Base-by-base conservation (phyloP, 37 sponge, comb jelly and placozoan species). In the Spongilla lacustris region DNA sequence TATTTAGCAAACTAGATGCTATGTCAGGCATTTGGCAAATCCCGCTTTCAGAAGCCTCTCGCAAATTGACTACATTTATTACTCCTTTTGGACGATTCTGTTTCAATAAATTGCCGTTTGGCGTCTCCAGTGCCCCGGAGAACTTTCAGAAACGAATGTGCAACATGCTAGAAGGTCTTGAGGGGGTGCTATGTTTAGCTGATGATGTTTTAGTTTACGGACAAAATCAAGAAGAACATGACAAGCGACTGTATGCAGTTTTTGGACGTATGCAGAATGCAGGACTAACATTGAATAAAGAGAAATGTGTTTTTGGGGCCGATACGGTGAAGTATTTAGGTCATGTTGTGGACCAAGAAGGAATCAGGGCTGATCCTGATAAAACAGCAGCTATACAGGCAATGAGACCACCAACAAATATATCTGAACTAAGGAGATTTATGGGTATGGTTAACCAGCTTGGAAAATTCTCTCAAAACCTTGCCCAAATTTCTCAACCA, bases 61-160 rank as follows among this genome's bases (percentile, higher is more conserved):
- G n/a, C 14, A 28, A 37, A n/a, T n/a, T n/a, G n/a, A n/a, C n/a
- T n/a, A n/a, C n/a, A n/a, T n/a, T n/a, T n/a, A n/a, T n/a, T n/a
- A n/a, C n/a, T n/a, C n/a, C n/a, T n/a, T n/a, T n/a, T n/a, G n/a
- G n/a, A n/a, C n/a, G n/a, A n/a, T n/a, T n/a, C n/a, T n/a, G n/a
- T n/a, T n/a, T n/a, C n/a, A 85, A 85, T 50, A 85, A 78, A 33
- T 24, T 85, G 49, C 86, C 86, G 9, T 85, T 85, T 77, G 86
- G 86, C 66, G 77, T 85, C 34, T 78, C 78, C 29, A 84, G 77
- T 76, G 85, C 85, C 0, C 85, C 85, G 34, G 86, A 85, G 38
- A 71, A 78, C 50, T 85, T 85, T 38, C 71, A 85, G 38, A 77
- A 78, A 9, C 27, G 71, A 30, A 85, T 85, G 79, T 46, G 11